Percentiles rank a stretch among this genome's conserved stretches.
These are phyloP conservation scores for Tachyglossus aculeatus DNA, from an alignment of 2,797 vertebrate genomes.

Conservation along the genomic window DNA sequence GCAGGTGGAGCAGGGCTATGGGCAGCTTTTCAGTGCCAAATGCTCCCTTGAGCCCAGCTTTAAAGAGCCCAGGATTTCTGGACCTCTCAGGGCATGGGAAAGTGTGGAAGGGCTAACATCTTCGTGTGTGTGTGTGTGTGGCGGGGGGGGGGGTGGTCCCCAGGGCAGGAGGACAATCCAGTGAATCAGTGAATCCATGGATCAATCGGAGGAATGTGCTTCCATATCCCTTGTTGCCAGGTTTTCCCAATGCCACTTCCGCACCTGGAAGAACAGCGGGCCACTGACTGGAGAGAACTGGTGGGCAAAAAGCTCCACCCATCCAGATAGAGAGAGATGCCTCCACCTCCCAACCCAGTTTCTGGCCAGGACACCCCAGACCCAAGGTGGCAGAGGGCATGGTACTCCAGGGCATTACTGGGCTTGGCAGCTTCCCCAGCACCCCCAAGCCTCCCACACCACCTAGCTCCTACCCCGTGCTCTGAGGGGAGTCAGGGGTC, in stretches of 20 bases:
- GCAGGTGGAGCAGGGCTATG: neutral
- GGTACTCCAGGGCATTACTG: no score
- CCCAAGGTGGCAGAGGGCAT: no score
- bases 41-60: neutral
- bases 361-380: neutral
- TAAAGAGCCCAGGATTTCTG: neutral
- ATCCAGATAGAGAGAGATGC: neutral
- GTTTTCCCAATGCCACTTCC: neutral
- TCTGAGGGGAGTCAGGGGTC: no score
- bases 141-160: neutral
- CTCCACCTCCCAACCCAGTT: neutral
- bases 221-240: fast-evolving
- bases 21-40: neutral
- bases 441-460: no score
- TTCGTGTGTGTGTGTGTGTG: neutral
- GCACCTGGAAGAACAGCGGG: neutral
- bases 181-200: fast-evolving
- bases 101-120: neutral
- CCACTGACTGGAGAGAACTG: neutral
- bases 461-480: no score
- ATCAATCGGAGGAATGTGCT: neutral
- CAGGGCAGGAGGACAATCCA: neutral
- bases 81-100: fast-evolving
- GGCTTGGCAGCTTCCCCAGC: no score
- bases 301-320: neutral